phyloP scores from a whole-genome alignment of 2,888 invertebrate genomes.

The Drosophila mulleri region DNA sequence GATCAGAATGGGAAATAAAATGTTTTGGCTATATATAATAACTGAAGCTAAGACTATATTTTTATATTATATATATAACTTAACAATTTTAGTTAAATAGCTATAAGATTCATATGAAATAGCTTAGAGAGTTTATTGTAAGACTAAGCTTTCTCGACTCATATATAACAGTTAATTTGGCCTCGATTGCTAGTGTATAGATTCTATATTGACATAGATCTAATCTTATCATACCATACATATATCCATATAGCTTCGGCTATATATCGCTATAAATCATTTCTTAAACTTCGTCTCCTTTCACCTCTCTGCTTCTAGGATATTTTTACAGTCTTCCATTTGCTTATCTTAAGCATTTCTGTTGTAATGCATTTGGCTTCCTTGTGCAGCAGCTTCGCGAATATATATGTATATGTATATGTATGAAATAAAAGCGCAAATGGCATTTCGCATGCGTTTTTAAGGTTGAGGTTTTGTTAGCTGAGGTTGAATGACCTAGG shows the following conservation, averaged over 20 bases:
- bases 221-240: background rate
- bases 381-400: conserved; percentile 62
- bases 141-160: no score
- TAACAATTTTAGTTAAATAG: no score
- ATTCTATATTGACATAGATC: background rate
- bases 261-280: no score
- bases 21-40: no score
- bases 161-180: no score
- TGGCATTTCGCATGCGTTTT: conserved; percentile 68
- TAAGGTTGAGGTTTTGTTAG: conserved; percentile 55
- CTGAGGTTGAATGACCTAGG: conserved; percentile 78
- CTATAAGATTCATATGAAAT: no score
- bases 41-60: no score
- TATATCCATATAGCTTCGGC: no score
- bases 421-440: conserved; percentile 69
- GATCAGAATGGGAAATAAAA: background rate
- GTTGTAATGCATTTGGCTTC: conserved; percentile 31
- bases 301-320: background rate
- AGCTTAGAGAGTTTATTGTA: no score
- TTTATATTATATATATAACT: no score
- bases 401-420: conserved; percentile 44
- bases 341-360: background rate
- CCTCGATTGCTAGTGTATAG: background rate
- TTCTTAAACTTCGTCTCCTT: background rate
- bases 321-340: conserved; percentile 10